Evolutionary conservation across 2,797 vertebrate species (phyloP), one percentile per base, ranked within the genome.

Genomic region (Synaphobranchus kaupii): DNA sequence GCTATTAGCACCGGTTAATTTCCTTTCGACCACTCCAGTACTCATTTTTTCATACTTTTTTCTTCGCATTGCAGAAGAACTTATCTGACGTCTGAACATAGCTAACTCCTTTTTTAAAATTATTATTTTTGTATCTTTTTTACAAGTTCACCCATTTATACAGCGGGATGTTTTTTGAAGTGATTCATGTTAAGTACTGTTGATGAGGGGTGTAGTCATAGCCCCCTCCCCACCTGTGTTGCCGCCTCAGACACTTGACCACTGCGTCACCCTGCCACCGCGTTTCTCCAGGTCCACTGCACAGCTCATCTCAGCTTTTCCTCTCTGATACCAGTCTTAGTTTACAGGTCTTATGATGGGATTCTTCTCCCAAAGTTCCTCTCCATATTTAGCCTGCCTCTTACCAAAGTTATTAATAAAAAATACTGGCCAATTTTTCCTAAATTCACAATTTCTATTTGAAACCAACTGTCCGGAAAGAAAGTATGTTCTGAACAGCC

Each of bases 401-500:
- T 15, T 66, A n/a, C 25, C 25, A 3, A 20, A 39, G 71, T 44
- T 34, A 76, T 34, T 13, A 13, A 66, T 68, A 68, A 68, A 28
- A 12, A 9, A 39, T n/a, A 12, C 66, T 12, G n/a, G n/a, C 28
- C 25, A 12, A 3, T 13, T 39, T 44, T 39, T 8, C 13, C 54
- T 56, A 17, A 56, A 56, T 56, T 56, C 54, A 56, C 15, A 13
- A 13, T 44, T 34, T 44, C 13, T 12, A 39, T 84, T 87, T 88
- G 73, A 87, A 86, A 90, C 76, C 66, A 86, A 87, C 84, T 89
- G 86, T 89, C 86, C 71, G 87, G 31, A 71, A 10, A 7, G 28
- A 17, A 76, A 76, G 34, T 39, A 5, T 5, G 13, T 76, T 13
- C 6, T 76, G 66, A 86, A 87, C 76, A 66, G 87, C 85, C 89